These are phyloP conservation scores for Adelognathus sp. DNA, from an alignment of 2,888 invertebrate species.

Conservation along the genomic window DNA sequence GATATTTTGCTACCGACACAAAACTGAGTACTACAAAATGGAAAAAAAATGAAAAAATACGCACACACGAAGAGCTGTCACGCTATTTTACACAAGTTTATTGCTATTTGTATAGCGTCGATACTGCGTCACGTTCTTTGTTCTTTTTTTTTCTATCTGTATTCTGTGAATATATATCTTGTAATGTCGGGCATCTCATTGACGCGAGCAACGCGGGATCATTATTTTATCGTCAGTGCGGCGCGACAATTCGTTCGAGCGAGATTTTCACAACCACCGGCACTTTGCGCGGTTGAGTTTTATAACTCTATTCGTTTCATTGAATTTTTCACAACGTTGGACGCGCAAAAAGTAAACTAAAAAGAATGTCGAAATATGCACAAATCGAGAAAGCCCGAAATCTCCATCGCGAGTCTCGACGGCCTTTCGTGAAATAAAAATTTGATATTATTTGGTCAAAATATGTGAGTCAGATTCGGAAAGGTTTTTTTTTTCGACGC, in stretches of 20 bases:
- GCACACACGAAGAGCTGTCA: constrained; percentile 39
- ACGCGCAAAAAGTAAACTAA: not conserved
- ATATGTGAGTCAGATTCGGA: not conserved
- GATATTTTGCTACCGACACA: constrained; percentile 51
- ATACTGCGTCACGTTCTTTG: not conserved
- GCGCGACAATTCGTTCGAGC: constrained; percentile 1
- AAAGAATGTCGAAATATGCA: constrained; percentile 9
- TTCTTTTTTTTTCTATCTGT: constrained; percentile 7
- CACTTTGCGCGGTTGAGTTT: not conserved
- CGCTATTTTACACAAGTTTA: constrained; percentile 15
- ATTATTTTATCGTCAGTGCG: not conserved
- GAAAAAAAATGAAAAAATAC: constrained; percentile 10
- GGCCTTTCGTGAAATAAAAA: constrained; percentile 4
- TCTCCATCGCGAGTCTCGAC: not conserved
- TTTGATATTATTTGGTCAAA: not conserved
- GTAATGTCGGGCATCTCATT: not conserved
- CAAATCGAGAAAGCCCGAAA: not conserved
- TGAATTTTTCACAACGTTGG: not conserved
- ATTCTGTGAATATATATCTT: not conserved
- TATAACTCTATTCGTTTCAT: not conserved
- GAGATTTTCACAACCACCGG: not conserved
- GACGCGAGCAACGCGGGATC: not conserved
- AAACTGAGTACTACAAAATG: not conserved
- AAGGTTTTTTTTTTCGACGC: constrained; percentile 5
- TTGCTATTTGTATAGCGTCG: not conserved